Base-by-base conservation (phyloP, 1,140 invertebrate genomes). In the Trichoplusia ni region DNA sequence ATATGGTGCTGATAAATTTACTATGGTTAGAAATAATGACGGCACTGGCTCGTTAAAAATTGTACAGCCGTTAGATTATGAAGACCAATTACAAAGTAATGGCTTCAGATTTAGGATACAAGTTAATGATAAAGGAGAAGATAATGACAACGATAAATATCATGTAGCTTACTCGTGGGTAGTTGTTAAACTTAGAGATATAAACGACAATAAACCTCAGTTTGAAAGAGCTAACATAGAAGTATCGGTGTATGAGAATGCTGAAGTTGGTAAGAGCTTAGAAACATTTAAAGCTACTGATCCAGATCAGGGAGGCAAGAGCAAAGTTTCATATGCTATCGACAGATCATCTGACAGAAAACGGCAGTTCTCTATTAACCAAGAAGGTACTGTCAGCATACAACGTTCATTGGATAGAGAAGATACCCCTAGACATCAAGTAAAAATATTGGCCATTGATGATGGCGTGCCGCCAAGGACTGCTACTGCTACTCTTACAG, bases 101-200 rank as follows among this genome's bases (percentile, higher is more conserved):
- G 97, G 97, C 11, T 98, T 98, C 91, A 93, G 96, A 42, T 98
- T 98, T 91, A 94, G 96, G 68, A 98, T 98, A 79, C 96, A 98
- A 92, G 96, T 97, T 13, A 97, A 97, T 76, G 96, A 97, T 81
- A 97, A 97, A 92, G 97, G 97, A 11, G 97, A 98, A 91, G 97
- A 98, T 77, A 97, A 97, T 75, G 96, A 97, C 84, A 97, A 97
- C 82, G 97, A 98, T 78, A 97, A 98, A 86, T 98, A 98, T 84
- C 97, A 98, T 84, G 96, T 98, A 25, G 97, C 97, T 46, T 98
- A 98, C 87, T 98, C 97, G 0, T 98, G 97, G 96, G 97, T 98
- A 2, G 95, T 97, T 19, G 97, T 99, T 1, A 97, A 96, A 82
- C 89, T 99, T 11, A 92, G 97, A 42, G 97, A 99, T 81, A 98